These are phyloP conservation scores for Lichenostomus cassidix DNA, from an alignment of 2,113 vertebrate species.

Conservation along the genomic window DNA sequence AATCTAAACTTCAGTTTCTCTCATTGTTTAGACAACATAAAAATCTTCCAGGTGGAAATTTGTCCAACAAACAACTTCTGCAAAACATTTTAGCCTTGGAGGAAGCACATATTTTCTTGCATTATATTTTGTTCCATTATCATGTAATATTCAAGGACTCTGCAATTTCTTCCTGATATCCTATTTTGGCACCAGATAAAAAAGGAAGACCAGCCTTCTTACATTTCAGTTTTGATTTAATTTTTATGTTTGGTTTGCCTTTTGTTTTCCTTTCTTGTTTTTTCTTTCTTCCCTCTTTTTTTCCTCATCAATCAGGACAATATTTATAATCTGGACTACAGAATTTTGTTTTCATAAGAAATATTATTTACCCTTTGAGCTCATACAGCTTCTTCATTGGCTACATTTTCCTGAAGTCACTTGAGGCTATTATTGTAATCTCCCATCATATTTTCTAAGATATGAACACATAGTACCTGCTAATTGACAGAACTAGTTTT, in stretches of 20 bases:
- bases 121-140: background rate
- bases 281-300: background rate
- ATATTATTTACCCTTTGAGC: background rate
- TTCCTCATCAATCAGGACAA: background rate
- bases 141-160: background rate
- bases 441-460: background rate
- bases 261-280: background rate
- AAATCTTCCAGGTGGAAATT: background rate
- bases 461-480: background rate
- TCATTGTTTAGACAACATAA: background rate
- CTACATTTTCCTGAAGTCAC: background rate
- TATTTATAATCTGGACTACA: background rate
- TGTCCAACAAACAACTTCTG: background rate
- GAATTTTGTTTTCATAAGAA: background rate
- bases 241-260: background rate
- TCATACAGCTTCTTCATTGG: background rate
- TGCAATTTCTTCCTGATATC: background rate
- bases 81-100: background rate
- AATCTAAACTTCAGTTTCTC: background rate
- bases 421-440: background rate
- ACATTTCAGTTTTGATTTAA: background rate
- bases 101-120: background rate
- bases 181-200: background rate
- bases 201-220: background rate
- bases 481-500: slow-evolving; percentile 22